A percentile compares a stretch with the other conserved stretches of the same genome.
phyloP scores from a whole-genome alignment of 2,113 vertebrate genomes.

The Colius striatus region DNA sequence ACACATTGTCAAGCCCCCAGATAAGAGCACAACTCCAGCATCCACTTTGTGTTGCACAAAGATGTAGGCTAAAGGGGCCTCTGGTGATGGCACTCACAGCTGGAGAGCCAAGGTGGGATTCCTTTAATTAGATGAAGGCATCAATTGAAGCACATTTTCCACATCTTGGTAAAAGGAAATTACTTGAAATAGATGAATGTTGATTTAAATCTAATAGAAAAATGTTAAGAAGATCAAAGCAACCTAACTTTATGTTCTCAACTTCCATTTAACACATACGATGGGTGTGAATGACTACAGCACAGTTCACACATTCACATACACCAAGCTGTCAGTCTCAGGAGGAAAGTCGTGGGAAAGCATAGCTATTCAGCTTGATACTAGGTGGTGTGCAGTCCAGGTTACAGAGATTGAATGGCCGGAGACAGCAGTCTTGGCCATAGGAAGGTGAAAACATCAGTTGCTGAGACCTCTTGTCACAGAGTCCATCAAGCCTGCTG shows the following conservation, averaged over 20 bases:
- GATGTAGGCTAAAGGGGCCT: neutral
- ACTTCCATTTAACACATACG: neutral
- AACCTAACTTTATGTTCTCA: constrained; percentile 17
- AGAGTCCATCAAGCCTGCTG: neutral
- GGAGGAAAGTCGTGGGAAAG: neutral
- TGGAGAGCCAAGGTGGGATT: neutral
- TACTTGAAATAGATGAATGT: neutral
- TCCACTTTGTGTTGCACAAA: neutral
- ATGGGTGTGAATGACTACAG: neutral
- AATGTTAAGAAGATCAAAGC: neutral
- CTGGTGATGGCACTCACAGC: accelerated
- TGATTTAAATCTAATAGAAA: constrained; percentile 11
- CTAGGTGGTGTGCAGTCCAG: accelerated
- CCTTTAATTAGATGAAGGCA: neutral
- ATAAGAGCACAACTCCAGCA: neutral
- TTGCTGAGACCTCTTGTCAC: accelerated
- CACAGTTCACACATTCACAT: neutral
- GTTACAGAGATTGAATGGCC: neutral
- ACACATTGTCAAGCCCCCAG: neutral
- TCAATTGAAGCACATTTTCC: neutral
- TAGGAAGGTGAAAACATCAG: neutral
- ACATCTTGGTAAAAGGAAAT: neutral
- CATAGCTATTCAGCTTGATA: neutral
- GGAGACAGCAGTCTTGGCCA: neutral
- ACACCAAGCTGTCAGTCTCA: neutral